Percentiles rank a stretch among this genome's conserved stretches.
Evolutionary conservation across 2,113 vertebrate genomes (phyloP).

Genomic region (Ariopsis seemanni): DNA sequence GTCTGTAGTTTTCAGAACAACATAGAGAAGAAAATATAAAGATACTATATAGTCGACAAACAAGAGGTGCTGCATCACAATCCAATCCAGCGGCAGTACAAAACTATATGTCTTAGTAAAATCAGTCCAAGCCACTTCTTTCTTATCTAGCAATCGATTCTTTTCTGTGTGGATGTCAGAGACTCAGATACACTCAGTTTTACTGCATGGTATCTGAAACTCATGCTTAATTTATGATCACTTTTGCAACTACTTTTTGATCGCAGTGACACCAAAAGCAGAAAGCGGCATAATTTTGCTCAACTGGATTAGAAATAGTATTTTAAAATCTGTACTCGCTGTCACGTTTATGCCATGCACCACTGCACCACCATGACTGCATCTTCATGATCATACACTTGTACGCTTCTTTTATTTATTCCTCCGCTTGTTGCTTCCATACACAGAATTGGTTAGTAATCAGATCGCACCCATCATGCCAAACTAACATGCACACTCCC

Average conservation of each 20-base stretch:
- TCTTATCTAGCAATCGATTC: too few species aligned
- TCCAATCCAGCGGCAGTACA: too few species aligned
- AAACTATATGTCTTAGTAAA: too few species aligned
- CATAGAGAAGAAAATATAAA: neutral
- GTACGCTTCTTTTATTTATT: neutral
- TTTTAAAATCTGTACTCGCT: neutral
- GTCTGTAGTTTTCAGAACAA: neutral
- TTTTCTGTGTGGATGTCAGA: neutral
- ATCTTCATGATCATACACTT: neutral
- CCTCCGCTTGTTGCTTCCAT: neutral
- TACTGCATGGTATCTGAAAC: neutral
- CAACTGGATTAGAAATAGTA: neutral
- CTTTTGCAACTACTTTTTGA: neutral
- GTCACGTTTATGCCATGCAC: neutral
- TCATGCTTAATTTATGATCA: neutral
- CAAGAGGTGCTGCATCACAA: too few species aligned
- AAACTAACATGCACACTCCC: constrained; percentile 14
- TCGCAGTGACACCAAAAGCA: neutral
- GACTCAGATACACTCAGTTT: neutral
- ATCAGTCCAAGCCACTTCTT: too few species aligned
- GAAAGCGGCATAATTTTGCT: neutral
- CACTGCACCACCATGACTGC: neutral
- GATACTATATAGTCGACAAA: too few species aligned
- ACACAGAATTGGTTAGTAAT: neutral
- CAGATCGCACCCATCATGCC: neutral